Conservation (phyloP, 2,113 vertebrate species). For the Phyllostomus discolor region DNA sequence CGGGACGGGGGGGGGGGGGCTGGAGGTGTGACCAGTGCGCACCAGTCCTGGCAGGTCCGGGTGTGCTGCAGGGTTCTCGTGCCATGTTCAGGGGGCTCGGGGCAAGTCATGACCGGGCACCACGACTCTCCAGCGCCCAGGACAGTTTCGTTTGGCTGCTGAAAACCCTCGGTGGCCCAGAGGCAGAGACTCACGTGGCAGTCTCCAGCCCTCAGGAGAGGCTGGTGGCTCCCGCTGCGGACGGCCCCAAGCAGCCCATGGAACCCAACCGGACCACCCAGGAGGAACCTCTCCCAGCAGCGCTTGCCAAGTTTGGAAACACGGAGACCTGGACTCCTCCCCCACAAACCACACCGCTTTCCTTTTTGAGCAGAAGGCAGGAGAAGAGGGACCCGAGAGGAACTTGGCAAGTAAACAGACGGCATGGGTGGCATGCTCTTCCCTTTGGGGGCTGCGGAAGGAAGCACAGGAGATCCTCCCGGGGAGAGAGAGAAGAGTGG, state of each 20-base stretch:
- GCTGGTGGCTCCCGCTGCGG: neutral
- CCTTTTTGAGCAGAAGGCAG: neutral
- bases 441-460: neutral
- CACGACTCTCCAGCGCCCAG: neutral
- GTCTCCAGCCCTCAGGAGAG: neutral
- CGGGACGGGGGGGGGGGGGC: neutral
- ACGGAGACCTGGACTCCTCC: neutral
- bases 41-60: neutral
- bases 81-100: neutral
- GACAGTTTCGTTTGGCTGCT: neutral
- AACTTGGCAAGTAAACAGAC: neutral
- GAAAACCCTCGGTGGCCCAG: neutral
- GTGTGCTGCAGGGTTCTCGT: neutral
- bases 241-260: neutral
- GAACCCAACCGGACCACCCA: neutral
- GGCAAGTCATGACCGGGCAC: neutral
- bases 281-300: neutral
- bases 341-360: neutral
- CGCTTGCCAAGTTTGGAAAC: neutral
- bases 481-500: neutral
- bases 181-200: neutral
- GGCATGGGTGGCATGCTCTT: neutral
- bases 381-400: neutral
- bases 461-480: neutral
- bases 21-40: neutral